phyloP scores from a whole-genome alignment of 2,888 invertebrate genomes.

The Noctua pronuba region DNA sequence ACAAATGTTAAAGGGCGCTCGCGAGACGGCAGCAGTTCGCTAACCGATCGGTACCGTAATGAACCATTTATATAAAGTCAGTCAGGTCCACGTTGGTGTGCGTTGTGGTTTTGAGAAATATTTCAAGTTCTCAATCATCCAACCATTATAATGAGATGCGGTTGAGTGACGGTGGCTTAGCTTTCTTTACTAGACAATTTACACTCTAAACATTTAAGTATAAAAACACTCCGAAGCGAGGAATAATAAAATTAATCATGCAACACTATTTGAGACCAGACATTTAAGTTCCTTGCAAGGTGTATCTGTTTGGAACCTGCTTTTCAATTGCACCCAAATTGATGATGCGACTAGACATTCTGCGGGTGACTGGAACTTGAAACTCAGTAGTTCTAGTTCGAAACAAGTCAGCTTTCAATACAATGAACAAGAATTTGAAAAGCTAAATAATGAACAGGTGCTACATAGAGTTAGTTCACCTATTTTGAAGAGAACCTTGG shows the following conservation, averaged over 20 bases:
- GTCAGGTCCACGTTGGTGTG: slow-evolving; percentile 43
- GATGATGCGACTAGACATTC: slow-evolving; percentile 71
- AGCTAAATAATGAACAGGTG: slow-evolving; percentile 35
- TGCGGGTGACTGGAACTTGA: slow-evolving; percentile 39
- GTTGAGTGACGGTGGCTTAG: slow-evolving; percentile 32
- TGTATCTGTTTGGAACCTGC: slow-evolving; percentile 21
- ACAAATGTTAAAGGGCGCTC: slow-evolving; percentile 21
- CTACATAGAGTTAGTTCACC: slow-evolving; percentile 21
- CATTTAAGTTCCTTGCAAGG: slow-evolving; percentile 20
- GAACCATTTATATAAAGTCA: slow-evolving; percentile 18
- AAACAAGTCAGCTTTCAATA: slow-evolving; percentile 41
- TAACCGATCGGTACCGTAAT: not conserved
- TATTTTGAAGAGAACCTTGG: slow-evolving; percentile 33
- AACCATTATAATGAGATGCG: slow-evolving; percentile 52
- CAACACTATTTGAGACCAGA: slow-evolving; percentile 47
- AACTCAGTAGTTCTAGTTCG: slow-evolving; percentile 28
- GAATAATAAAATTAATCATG: slow-evolving; percentile 36
- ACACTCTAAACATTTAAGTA: slow-evolving; percentile 45
- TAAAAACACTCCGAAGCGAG: slow-evolving; percentile 38
- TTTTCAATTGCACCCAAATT: slow-evolving; percentile 59
- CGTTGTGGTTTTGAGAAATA: slow-evolving; percentile 29
- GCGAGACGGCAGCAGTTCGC: slow-evolving; percentile 3
- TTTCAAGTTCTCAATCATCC: slow-evolving; percentile 38
- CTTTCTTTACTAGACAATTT: slow-evolving; percentile 20
- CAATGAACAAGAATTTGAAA: slow-evolving; percentile 37